Base-by-base conservation (phyloP, 1,140 invertebrate species). In the Neuroterus valhalla region DNA sequence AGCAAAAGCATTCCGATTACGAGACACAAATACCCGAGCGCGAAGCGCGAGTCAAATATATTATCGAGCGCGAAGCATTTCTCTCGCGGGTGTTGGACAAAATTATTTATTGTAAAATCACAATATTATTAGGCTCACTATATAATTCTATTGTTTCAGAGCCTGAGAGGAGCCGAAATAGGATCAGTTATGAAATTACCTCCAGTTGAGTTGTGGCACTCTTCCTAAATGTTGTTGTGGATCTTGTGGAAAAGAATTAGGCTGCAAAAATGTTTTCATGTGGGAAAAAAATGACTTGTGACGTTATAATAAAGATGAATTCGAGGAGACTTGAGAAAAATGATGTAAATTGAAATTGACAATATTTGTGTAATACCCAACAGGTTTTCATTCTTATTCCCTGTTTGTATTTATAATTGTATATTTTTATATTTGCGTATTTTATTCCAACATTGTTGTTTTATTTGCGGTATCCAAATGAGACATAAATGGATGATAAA, bases 201-300 rank as follows among this genome's bases (percentile, higher is more conserved):
- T 93, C 92, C 79, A 85, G 84, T 38, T 94, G 69, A 92, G 93
- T 82, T 93, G 93, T 83, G 84, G 82, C 0, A 55, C 73, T 8
- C 69, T 76, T 15, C 84, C 85, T 1, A 81, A 81, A 23, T 80
- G 82, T 66, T 74, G 62, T n/a, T 87, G 85, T 66, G 72, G 72
- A 8, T 42, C 85, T 15, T 87, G 85, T 67, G 80, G 81, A 4
- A 74, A 81, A 23, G 78, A 72, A 71, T 87, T 86, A 66, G 76
- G 79, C 52, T 78, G 84, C 62, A 85, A 77, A 31, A 75, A 85
- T 62, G 82, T 84, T 71, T 46, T 38, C 10, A 38, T 38, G 31
- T 38, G 10, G 6, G 10, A 8, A 8, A 8, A 38, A 0, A 8
- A 38, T 38, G 10, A 38, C 10, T 38, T 38, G 31, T 38, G 10